Evolutionary conservation across 35 echinoderm and acorn worm genomes (phyloP).

Genomic region (Heliocidaris tuberculata): DNA sequence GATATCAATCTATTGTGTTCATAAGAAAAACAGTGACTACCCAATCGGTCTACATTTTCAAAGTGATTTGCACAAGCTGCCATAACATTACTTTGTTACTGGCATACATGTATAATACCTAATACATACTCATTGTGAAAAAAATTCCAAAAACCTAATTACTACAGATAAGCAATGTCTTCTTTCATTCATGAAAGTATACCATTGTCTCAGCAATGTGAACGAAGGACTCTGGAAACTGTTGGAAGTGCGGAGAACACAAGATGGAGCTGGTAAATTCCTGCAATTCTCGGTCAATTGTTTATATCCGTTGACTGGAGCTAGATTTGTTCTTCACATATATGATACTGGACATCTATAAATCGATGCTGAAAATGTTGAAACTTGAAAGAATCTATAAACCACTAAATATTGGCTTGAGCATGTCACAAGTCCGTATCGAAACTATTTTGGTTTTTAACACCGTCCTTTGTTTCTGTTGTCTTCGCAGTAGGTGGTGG

Average conservation of each 20-base stretch:
- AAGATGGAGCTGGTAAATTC: not conserved
- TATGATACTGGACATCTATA: not conserved
- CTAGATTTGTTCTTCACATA: too few species aligned
- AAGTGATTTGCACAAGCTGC: not conserved
- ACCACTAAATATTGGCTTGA: not conserved
- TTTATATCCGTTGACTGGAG: not conserved
- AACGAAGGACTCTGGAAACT: not conserved
- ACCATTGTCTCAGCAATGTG: not conserved
- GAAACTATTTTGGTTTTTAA: conserved; percentile 35
- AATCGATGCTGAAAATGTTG: not conserved
- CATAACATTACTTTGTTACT: not conserved
- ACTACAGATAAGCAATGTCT: too few species aligned
- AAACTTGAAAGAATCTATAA: not conserved
- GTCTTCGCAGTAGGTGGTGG: not conserved
- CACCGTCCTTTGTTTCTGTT: not conserved
- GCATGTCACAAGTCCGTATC: conserved; percentile 41
- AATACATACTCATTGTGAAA: too few species aligned
- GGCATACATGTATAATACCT: too few species aligned
- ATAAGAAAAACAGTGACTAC: not conserved
- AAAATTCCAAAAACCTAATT: too few species aligned
- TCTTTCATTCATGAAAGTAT: not conserved
- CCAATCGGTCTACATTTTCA: not conserved
- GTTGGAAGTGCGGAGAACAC: not conserved
- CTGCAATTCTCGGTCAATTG: not conserved
- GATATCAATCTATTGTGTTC: not conserved